A percentile compares a stretch with the other conserved stretches of the same genome.
Conservation (phyloP, 2,888 invertebrate species). For the Ophioninae sp. region DNA sequence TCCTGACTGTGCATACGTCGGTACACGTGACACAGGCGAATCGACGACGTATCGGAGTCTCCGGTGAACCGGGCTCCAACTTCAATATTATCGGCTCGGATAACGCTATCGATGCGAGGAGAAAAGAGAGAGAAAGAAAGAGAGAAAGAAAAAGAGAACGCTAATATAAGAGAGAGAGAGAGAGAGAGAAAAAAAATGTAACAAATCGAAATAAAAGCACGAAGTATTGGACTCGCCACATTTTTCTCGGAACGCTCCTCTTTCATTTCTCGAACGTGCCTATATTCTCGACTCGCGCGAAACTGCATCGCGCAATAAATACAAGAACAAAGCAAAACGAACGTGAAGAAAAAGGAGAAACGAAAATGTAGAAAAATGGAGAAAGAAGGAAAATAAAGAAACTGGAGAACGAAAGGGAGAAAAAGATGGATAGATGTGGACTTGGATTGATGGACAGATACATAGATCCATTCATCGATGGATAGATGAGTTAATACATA, state of each 20-base stretch:
- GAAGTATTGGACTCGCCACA: slow-evolving; percentile 17
- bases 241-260: slow-evolving; percentile 15
- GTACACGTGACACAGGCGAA: background rate
- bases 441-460: no score
- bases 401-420: background rate
- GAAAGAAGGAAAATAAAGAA: slow-evolving; percentile 22
- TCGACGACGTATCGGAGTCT: slow-evolving; percentile 22
- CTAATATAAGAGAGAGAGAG: background rate
- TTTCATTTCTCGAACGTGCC: slow-evolving; percentile 48
- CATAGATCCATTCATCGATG: no score
- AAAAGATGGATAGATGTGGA: background rate
- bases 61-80: slow-evolving; percentile 11
- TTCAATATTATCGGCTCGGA: slow-evolving; percentile 30
- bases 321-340: slow-evolving; percentile 50
- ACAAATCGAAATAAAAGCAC: slow-evolving; percentile 23
- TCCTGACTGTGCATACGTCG: background rate
- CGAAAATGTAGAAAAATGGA: background rate
- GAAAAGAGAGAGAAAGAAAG: background rate
- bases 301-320: slow-evolving; percentile 43
- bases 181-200: background rate
- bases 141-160: background rate
- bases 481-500: no score
- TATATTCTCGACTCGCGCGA: slow-evolving; percentile 5
- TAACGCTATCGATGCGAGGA: slow-evolving; percentile 21
- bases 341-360: slow-evolving; percentile 22